Evolutionary conservation across 2,888 invertebrate genomes (phyloP).

Genomic region (Crematogaster levior): DNA sequence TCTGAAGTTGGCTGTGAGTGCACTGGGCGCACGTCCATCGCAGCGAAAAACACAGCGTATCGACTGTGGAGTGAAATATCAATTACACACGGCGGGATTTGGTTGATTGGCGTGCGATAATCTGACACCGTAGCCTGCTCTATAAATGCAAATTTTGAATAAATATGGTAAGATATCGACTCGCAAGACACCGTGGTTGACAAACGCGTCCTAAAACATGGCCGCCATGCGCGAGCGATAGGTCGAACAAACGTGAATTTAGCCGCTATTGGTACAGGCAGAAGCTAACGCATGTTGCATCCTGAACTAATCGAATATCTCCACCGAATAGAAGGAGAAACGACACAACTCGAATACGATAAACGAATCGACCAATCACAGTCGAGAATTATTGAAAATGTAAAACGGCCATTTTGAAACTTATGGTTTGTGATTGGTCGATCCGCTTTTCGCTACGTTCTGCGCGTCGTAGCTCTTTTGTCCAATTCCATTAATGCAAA

Average conservation of each 20-base stretch:
- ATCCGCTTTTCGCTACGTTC: neutral
- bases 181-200: neutral
- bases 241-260: neutral
- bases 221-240: neutral
- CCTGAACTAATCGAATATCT: neutral
- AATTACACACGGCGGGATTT: neutral
- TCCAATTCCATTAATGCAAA: too few species aligned
- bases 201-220: constrained; percentile 16
- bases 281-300: neutral
- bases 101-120: neutral
- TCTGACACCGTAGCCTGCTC: neutral
- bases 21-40: constrained; percentile 23
- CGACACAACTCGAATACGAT: neutral
- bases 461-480: too few species aligned
- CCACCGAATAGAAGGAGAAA: neutral
- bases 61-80: neutral
- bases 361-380: neutral
- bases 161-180: neutral
- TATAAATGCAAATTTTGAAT: neutral
- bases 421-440: neutral
- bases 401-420: neutral
- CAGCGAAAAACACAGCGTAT: neutral
- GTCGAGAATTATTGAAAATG: neutral
- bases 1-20: constrained; percentile 72
- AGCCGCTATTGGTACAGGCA: neutral